Base-by-base conservation (phyloP, 1,140 invertebrate genomes). In the Drosophila nasuta region DNA sequence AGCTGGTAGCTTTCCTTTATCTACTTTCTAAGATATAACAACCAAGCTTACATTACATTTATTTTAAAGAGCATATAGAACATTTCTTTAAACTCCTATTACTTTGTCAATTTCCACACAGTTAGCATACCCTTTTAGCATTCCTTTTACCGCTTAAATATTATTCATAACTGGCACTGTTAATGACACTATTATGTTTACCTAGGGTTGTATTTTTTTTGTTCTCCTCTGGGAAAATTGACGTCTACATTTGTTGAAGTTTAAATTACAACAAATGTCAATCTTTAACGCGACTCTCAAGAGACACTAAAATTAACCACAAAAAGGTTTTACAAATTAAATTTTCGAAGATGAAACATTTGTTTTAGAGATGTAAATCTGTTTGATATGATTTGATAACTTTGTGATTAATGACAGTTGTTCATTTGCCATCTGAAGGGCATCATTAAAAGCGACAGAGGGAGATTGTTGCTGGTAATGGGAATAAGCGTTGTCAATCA, bases 401-500 rank as follows among this genome's bases (percentile, higher is more conserved):
- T 43, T 43, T 43, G 41, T 43, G 41, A 43, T 43, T 43, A n/a
- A 13, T 43, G 41, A 43, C 41, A 13, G 41, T 43, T 43, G 41
- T 11, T 41, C 38, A n/a, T 33, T 28, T 13, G 28, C 28, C 51
- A 15, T 13, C 13, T 57, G 17, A 15, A 13, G 38, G 20, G 56
- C 43, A 45, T 59, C 17, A 13, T 57, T 57, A 60, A 46, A 56
- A 56, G n/a, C 41, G 20, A 6, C 60, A 45, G 58, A 38, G 60
- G 30, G 63, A 38, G 6, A 38, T 11, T 20, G 43, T 1, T 25
- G 48, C 0, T 60, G 69, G 10, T 28, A 82, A 57, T 70, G 57
- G 51, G 41, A 73, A 70, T 79, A 72, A 68, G 51, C 72, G 81
- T 79, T 89, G 90, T 87, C 82, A 91, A 91, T 91, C 88, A 75